Conservation (phyloP, 2,888 invertebrate genomes). For the Pseudococcus jackbeardsleyi region DNA sequence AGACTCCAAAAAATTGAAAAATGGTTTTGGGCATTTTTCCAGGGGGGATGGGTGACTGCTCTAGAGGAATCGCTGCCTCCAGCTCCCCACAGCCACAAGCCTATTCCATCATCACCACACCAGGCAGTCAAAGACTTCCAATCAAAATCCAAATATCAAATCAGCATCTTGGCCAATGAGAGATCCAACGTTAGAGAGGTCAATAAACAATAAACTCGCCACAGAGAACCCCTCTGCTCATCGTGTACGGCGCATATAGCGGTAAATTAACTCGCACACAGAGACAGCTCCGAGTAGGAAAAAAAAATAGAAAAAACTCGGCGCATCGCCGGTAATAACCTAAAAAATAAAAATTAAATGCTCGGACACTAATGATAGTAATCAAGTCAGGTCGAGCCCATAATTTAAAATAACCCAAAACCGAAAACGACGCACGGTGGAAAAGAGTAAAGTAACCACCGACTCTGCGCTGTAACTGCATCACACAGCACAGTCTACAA, state of each 20-base stretch:
- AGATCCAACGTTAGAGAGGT: neutral
- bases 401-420: constrained; percentile 65
- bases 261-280: neutral
- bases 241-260: neutral
- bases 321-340: constrained; percentile 56
- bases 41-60: no score
- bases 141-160: no score
- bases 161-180: no score
- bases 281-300: neutral
- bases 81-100: no score
- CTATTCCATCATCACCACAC: neutral
- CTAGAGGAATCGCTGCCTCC: no score
- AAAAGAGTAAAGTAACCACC: constrained; percentile 61
- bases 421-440: constrained; percentile 22
- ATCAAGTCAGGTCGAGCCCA: constrained; percentile 63
- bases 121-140: no score
- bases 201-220: constrained; percentile 42
- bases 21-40: neutral
- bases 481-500: constrained; percentile 60
- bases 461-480: constrained; percentile 18
- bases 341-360: constrained; percentile 65
- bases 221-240: neutral
- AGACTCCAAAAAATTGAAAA: no score
- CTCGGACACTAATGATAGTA: constrained; percentile 65
- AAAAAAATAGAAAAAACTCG: constrained; percentile 46